A percentile compares a stretch with the other conserved stretches of the same genome.
Conservation (phyloP, 1,140 invertebrate species). For the Drosophila asahinai region DNA sequence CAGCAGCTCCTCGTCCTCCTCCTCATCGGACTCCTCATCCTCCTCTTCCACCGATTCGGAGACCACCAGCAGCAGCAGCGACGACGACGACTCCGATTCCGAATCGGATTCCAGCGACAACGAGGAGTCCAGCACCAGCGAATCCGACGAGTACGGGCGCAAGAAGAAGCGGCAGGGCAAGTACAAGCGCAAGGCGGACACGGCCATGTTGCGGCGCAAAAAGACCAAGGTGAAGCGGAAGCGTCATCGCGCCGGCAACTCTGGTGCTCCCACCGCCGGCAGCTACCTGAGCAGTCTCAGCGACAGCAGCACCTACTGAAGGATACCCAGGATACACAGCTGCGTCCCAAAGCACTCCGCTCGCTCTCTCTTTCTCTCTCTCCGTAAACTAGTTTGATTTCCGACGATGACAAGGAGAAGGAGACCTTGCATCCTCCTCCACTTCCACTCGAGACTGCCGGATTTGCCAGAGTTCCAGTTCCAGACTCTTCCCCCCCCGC, state of each 20-base stretch:
- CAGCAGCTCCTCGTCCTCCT: slow-evolving; percentile 14
- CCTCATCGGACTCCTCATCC: slow-evolving; percentile 40
- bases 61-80: slow-evolving; percentile 18
- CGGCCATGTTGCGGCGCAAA: slow-evolving; percentile 69
- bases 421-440: neutral
- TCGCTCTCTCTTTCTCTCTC: neutral
- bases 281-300: slow-evolving; percentile 77
- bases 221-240: slow-evolving; percentile 80
- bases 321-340: slow-evolving; percentile 18
- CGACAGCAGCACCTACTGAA: slow-evolving; percentile 75
- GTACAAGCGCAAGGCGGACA: slow-evolving; percentile 79
- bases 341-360: slow-evolving; percentile 37
- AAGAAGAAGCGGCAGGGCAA: slow-evolving; percentile 81
- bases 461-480: slow-evolving; percentile 19
- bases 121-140: slow-evolving; percentile 79
- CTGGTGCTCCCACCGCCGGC: slow-evolving; percentile 48
- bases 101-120: slow-evolving; percentile 82
- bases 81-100: slow-evolving; percentile 31
- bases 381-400: slow-evolving; percentile 39
- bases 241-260: slow-evolving; percentile 60
- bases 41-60: slow-evolving; percentile 37
- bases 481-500: neutral
- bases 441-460: slow-evolving; percentile 24
- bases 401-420: slow-evolving; percentile 1
- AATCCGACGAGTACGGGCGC: slow-evolving; percentile 79